Base-by-base conservation (phyloP, 2,888 invertebrate species). In the Julus scanicus region DNA sequence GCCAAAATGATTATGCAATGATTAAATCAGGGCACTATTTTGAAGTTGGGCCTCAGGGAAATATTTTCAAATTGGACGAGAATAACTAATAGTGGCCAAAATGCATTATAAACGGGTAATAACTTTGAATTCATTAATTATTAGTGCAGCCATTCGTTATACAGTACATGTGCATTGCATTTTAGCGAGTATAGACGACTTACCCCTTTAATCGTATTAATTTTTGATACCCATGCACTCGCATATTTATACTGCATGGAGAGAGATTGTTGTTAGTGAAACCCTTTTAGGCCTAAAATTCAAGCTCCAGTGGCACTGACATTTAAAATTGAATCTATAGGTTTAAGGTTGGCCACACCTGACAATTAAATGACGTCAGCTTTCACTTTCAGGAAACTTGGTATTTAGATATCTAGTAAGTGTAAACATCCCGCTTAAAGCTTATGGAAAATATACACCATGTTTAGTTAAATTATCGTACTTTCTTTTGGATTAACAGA, bases 51-150 rank as follows among this genome's bases (percentile, higher is more conserved):
- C 63, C 63, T 63, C 2, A 8, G 63, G 63, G 63, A 63, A 63
- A 63, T 63, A 17, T 4, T n/a, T n/a, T 3, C n/a, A 63, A 63
- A 63, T 63, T 63, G n/a, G n/a, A n/a, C 13, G 17, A 57, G 57
- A 49, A 57, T 57, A 17, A 17, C 57, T 20, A 63, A 63, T n/a
- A 8, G 63, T 63, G 63, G 63, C 63, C 63, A 63, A 63, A 63
- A 63, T 8, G 63, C 20, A n/a, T n/a, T 63, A 53, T 53, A 53
- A 53, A 53, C 53, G 17, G 15, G 53, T 53, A 53, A 63, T n/a
- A 17, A n/a, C 63, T 63, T 63, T n/a, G 63, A 63, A 63, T n/a
- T 63, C 63, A 63, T 63, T 63, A 63, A 63, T 63, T 63, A 63
- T 63, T 63, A 20, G n/a, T 63, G 63, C 63, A 17, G 20, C 29